Evolutionary conservation across 2,888 invertebrate genomes (phyloP).

Genomic region (Ferdinandea cuprea): DNA sequence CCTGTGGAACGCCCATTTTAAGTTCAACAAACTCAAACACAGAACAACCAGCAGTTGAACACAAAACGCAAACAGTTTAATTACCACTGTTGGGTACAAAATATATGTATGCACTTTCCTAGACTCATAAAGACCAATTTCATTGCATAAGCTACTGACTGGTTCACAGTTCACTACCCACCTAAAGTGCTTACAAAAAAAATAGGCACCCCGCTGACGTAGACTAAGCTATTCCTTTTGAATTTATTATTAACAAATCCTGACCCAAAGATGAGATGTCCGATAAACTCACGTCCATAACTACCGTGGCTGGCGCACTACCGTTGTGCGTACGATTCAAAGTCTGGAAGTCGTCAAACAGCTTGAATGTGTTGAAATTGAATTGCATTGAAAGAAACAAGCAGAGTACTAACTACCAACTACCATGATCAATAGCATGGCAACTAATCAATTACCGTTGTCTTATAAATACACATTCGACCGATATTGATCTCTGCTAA

Average conservation of each 20-base stretch:
- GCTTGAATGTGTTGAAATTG: conserved; percentile 69
- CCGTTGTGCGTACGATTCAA: conserved; percentile 58
- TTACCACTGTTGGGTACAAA: conserved; percentile 1
- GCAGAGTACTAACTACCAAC: conserved; percentile 16
- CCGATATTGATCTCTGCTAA: conserved; percentile 68
- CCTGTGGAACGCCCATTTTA: too few relatives aligned
- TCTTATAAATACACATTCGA: conserved; percentile 48
- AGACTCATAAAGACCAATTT: background rate
- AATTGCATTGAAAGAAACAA: conserved; percentile 26
- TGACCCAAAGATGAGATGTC: conserved; percentile 71
- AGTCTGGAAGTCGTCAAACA: conserved; percentile 52
- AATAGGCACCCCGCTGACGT: conserved; percentile 66
- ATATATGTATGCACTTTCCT: too few relatives aligned
- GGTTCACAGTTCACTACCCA: conserved; percentile 47
- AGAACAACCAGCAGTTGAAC: too few relatives aligned
- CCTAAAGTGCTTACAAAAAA: conserved; percentile 26
- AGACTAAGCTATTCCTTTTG: conserved; percentile 60
- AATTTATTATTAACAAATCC: conserved; percentile 67
- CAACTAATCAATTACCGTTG: conserved; percentile 68
- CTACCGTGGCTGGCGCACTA: conserved; percentile 16
- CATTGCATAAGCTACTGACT: conserved; percentile 61
- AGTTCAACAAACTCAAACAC: too few relatives aligned
- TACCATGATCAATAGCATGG: conserved; percentile 12
- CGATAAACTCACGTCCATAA: conserved; percentile 61
- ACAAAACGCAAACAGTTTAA: background rate